These are phyloP conservation scores for Platyura marginata DNA, from an alignment of 1,140 invertebrate species.

Conservation along the genomic window DNA sequence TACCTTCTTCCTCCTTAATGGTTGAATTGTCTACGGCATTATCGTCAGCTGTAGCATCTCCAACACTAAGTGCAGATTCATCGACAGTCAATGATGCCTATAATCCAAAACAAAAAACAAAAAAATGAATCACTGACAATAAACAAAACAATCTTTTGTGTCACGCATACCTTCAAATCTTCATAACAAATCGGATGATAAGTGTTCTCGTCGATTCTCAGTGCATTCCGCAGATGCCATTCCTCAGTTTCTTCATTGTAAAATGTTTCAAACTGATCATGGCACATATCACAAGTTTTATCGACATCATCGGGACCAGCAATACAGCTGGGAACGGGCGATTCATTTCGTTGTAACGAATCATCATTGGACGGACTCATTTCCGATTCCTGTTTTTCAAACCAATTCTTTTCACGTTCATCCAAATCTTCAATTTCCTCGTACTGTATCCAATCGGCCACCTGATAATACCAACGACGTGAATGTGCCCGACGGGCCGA, in stretches of 20 bases:
- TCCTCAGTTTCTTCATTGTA: slow-evolving; percentile 92
- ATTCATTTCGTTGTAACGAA: slow-evolving; percentile 17
- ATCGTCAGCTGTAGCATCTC: slow-evolving; percentile 3
- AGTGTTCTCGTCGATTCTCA: slow-evolving; percentile 54
- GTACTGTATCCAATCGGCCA: slow-evolving; percentile 84
- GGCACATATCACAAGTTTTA: slow-evolving; percentile 65
- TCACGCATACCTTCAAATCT: slow-evolving; percentile 56
- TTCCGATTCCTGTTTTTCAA: slow-evolving; percentile 51
- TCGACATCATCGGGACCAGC: slow-evolving; percentile 33
- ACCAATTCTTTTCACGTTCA: slow-evolving; percentile 78
- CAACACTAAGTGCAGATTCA: slow-evolving; percentile 3
- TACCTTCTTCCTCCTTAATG: too few species aligned
- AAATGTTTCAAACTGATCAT: slow-evolving; percentile 81
- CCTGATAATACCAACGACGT: slow-evolving; percentile 75
- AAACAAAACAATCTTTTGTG: background rate
- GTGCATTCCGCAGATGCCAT: slow-evolving; percentile 78
- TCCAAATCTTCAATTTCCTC: slow-evolving; percentile 87
- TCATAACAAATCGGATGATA: slow-evolving; percentile 86
- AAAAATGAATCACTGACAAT: too few species aligned
- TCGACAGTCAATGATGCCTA: slow-evolving; percentile 12
- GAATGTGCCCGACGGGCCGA: slow-evolving; percentile 64
- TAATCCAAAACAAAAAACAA: background rate
- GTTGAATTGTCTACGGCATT: slow-evolving; percentile 3
- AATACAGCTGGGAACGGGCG: slow-evolving; percentile 17
- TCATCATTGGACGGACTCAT: slow-evolving; percentile 25